Base-by-base conservation (phyloP, 2,888 invertebrate genomes). In the Spodoptera littoralis region DNA sequence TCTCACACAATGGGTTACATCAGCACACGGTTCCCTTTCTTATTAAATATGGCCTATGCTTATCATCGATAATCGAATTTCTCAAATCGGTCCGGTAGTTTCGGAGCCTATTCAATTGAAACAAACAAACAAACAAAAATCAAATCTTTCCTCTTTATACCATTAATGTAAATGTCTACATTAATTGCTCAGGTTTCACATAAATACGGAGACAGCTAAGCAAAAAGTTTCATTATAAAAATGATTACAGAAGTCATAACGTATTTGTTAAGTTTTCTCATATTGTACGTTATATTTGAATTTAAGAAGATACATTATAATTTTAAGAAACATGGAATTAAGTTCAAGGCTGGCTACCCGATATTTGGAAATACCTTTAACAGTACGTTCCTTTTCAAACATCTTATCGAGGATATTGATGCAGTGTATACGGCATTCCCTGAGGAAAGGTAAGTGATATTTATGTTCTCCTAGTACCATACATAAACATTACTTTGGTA, bases 231-330 rank as follows among this genome's bases (percentile, higher is more conserved):
- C 36, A 46, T 44, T 43, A 18, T 12, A 60, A 81, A 62, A 60
- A 88, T 89, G 88, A 73, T 88, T 45, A 60, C 81, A 6, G 85
- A 88, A 70, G 52, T 86, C 30, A 12, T 83, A 41, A 66, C 86
- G 51, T 82, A 84, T 24, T 6, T 81, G 0, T 0, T 85, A 4
- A 81, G 81, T 0, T 59, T 70, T 0, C 0, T 85, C 24, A 1
- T 86, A 2, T 75, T 63, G 0, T 88, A 85, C 54, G 65, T 80
- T 11, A 44, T 85, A 8, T 86, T 83, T 48, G 50, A 70, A 0
- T 79, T 88, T 48, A 84, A 83, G 45, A 77, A 77, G 45, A 62
- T 82, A 3, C 86, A 89, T 36, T 65, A 73, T 4, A 78, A 81
- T 30, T 90, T 85, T 30, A 73, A 80, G 3, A 73, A 80, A 6